Evolutionary conservation across 2,888 invertebrate genomes (phyloP), one percentile per base, ranked within the genome.

Genomic region (Blera fallax): DNA sequence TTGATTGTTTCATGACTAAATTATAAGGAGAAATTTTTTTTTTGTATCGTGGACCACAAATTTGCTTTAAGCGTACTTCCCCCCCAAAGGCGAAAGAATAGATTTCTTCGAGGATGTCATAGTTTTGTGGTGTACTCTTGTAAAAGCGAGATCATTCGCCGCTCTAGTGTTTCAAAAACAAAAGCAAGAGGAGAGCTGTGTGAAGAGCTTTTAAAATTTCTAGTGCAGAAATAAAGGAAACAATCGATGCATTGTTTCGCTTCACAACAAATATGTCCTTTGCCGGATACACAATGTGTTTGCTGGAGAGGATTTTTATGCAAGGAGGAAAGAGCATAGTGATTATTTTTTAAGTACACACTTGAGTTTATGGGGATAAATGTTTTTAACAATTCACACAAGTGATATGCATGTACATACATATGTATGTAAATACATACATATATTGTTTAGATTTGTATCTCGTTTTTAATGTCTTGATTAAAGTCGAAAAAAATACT

Each of bases 211-310:
- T 70, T 48, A 48, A 45, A 32, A 48, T 10, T 24, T 72, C 58
- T 72, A 72, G 70, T 40, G 50, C 60, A 29, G 34, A 58, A 56
- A 72, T 58, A 62, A 60, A 24, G 50, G 37, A 34, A 62, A 62
- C 60, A 60, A 52, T 73, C 52, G 60, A 62, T 62, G 27, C 58
- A 62, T 60, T 73, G 72, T 73, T 60, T 14, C 7, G 34, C n/a
- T n/a, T 3, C 18, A 48, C 34, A 62, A 18, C 60, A 50, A 27
- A 37, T 60, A 72, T 40, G 48, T 52, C 27, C 37, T 58, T 32
- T 50, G 10, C 16, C 60, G 10, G 37, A 37, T 34, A 27, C 34
- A 48, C 14, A 37, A 62, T 16, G 32, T 40, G 24, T 58, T 11
- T 56, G 48, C 37, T 62, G 50, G 52, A 34, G 40, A 10, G 27